Percentiles rank a stretch among this genome's conserved stretches.
Conservation (phyloP, 2,113 vertebrate genomes). For the Callipepla californica region DNA sequence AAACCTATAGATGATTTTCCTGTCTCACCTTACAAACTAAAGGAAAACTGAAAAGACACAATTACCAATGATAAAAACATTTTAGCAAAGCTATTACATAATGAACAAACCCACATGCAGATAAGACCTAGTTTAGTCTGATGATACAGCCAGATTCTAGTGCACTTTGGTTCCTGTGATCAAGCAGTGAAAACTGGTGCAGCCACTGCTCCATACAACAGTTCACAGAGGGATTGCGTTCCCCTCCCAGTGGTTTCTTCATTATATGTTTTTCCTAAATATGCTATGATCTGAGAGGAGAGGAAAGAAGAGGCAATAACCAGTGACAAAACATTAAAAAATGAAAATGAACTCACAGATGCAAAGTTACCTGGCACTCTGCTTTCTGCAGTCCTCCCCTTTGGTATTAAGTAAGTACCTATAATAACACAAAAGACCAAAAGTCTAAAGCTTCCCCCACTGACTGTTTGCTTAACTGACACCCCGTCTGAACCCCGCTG, state of each 20-base stretch:
- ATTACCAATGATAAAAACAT: not conserved
- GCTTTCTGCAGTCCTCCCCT: not conserved
- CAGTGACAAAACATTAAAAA: accelerated
- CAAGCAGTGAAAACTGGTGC: not conserved
- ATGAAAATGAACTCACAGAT: not conserved
- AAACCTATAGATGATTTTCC: not conserved
- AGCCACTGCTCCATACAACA: not conserved
- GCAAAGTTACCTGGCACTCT: not conserved
- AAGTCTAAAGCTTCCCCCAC: not conserved
- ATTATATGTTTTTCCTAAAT: not conserved
- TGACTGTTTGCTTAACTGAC: not conserved
- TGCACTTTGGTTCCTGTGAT: not conserved
- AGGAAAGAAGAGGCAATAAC: not conserved
- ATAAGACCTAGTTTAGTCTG: not conserved
- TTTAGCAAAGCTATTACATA: not conserved
- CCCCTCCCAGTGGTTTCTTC: not conserved
- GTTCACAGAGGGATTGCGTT: not conserved
- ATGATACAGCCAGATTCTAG: not conserved
- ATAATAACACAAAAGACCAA: not conserved
- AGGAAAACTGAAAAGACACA: not conserved
- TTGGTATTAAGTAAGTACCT: not conserved
- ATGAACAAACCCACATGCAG: not conserved
- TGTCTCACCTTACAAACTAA: not conserved
- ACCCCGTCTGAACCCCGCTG: not conserved
- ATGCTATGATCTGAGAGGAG: not conserved